Conservation (phyloP, 2,888 invertebrate species). For the Xiphydria camelus region DNA sequence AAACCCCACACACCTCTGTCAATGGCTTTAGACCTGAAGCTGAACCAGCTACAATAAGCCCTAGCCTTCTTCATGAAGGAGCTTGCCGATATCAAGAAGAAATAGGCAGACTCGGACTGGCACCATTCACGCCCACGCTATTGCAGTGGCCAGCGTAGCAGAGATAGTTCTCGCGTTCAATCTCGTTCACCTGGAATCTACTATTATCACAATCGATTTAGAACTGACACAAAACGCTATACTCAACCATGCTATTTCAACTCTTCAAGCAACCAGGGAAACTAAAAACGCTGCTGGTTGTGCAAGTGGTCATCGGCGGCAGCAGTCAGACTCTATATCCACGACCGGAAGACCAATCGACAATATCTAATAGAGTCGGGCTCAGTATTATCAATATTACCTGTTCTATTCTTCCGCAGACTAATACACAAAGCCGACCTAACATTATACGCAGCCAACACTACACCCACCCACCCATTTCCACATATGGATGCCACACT, state of each 20-base stretch:
- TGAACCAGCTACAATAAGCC: background rate
- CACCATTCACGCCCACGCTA: too few relatives aligned
- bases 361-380: too few relatives aligned
- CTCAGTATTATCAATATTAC: too few relatives aligned
- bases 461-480: slow-evolving; percentile 11
- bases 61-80: background rate
- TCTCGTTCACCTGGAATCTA: background rate
- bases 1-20: too few relatives aligned
- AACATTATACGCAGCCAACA: slow-evolving; percentile 19
- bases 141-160: too few relatives aligned
- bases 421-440: background rate
- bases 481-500: too few relatives aligned
- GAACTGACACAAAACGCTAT: too few relatives aligned
- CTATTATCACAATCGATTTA: slow-evolving; percentile 1
- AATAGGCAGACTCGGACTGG: background rate
- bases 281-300: slow-evolving; percentile 10
- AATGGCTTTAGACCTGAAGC: background rate
- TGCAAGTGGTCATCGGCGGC: too few relatives aligned
- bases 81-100: background rate
- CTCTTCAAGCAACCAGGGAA: slow-evolving; percentile 11
- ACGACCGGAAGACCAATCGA: too few relatives aligned
- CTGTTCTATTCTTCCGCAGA: background rate
- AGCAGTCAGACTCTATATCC: slow-evolving; percentile 10
- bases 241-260: background rate
- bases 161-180: too few relatives aligned